Conservation (phyloP, 2,113 vertebrate genomes). For the Antigone vipio region DNA sequence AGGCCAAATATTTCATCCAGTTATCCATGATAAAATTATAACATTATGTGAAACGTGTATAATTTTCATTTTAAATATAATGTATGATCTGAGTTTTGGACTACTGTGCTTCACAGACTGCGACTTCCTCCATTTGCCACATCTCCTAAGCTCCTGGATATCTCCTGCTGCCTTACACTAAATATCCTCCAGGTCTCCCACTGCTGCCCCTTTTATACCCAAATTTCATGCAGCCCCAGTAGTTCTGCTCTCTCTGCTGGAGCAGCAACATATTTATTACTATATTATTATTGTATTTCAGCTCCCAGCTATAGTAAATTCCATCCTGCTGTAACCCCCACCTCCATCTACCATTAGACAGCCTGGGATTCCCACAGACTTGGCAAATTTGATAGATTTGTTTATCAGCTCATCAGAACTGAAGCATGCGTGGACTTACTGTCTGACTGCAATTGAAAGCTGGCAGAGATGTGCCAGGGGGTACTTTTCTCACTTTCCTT, state of each 20-base stretch:
- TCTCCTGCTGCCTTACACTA: constrained; percentile 36
- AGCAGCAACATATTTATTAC: constrained; percentile 59
- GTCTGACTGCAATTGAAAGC: constrained; percentile 20
- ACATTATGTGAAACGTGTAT: neutral
- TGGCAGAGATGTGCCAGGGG: neutral
- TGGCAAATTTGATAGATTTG: constrained; percentile 67
- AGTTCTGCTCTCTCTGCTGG: constrained; percentile 56
- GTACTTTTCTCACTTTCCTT: neutral
- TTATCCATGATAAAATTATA: neutral
- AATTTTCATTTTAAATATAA: neutral
- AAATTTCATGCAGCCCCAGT: constrained; percentile 31
- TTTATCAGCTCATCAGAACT: constrained; percentile 61
- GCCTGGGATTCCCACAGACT: constrained; percentile 43
- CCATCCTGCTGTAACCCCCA: constrained; percentile 48
- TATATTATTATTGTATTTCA: constrained; percentile 36
- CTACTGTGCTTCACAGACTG: constrained; percentile 23
- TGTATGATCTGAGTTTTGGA: neutral
- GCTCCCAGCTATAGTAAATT: constrained; percentile 48
- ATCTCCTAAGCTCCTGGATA: neutral
- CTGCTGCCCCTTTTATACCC: constrained; percentile 43
- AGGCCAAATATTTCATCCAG: neutral
- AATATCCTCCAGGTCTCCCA: constrained; percentile 46
- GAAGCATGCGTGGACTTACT: neutral
- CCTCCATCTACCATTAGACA: constrained; percentile 49
- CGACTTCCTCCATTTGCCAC: neutral